These are phyloP conservation scores for Yasuhikotakia modesta DNA, from an alignment of 2,797 vertebrate species.

Conservation along the genomic window DNA sequence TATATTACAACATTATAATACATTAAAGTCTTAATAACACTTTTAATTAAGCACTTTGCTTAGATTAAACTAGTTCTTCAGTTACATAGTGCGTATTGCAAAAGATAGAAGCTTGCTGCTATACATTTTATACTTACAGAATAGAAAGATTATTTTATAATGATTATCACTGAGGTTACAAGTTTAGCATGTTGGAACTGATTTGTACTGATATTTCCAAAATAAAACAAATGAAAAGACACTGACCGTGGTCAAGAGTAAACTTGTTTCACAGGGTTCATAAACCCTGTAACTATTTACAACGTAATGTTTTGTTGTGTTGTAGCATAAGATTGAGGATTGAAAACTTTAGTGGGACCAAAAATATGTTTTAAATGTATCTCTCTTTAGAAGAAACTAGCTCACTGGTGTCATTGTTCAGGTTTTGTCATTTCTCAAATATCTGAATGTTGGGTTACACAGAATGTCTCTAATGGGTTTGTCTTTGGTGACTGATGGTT, in stretches of 20 bases:
- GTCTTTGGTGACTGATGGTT: background rate
- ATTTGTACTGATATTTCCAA: background rate
- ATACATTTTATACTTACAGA: background rate
- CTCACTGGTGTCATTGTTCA: conserved; percentile 1
- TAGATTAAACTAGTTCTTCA: background rate
- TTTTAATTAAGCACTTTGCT: background rate
- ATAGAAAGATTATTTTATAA: background rate
- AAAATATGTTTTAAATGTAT: background rate
- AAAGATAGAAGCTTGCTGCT: conserved; percentile 12
- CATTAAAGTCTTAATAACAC: background rate
- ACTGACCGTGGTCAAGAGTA: no score
- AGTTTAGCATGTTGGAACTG: background rate
- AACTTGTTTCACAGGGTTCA: no score
- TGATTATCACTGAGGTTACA: background rate
- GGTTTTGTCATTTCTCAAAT: conserved; percentile 10
- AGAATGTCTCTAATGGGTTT: conserved; percentile 11
- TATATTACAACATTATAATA: background rate
- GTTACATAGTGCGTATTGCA: background rate
- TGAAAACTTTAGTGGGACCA: conserved; percentile 3
- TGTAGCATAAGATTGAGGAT: background rate
- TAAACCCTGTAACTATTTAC: background rate
- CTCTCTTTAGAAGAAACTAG: background rate
- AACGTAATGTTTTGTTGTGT: background rate
- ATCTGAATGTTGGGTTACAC: conserved; percentile 1
- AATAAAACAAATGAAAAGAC: background rate